Percentiles rank a stretch among this genome's conserved stretches.
Evolutionary conservation across 2,113 vertebrate species (phyloP).

Genomic region (Periophthalmodon schlosseri): DNA sequence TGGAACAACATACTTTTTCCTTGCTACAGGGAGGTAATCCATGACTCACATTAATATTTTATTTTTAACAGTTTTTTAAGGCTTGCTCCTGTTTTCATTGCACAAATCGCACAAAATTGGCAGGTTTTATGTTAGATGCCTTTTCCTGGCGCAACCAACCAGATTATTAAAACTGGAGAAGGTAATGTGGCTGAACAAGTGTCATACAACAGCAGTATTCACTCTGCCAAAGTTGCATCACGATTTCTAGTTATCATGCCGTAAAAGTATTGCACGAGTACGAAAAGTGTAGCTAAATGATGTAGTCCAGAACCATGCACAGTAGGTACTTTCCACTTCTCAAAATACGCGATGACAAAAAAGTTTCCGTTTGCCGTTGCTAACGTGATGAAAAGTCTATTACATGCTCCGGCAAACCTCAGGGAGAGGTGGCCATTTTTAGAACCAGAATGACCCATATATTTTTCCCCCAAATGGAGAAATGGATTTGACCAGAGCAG

Average conservation of each 20-base stretch:
- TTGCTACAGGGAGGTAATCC: not conserved
- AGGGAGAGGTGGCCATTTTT: conserved; percentile 65
- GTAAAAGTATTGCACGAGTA: too few relatives aligned
- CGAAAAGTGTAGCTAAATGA: too few relatives aligned
- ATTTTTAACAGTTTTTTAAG: not conserved
- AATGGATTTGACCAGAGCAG: conserved; percentile 53
- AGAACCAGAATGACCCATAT: conserved; percentile 69
- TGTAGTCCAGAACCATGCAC: not conserved
- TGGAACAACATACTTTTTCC: not conserved
- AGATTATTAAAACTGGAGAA: not conserved
- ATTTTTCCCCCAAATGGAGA: conserved; percentile 24
- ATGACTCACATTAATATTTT: not conserved
- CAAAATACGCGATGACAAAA: conserved; percentile 22
- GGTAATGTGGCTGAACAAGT: not conserved
- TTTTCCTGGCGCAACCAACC: not conserved
- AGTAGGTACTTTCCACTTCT: not conserved
- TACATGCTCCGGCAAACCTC: conserved; percentile 72
- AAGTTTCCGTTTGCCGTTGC: conserved; percentile 53
- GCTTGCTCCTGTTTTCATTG: not conserved
- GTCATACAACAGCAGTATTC: not conserved
- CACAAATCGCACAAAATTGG: not conserved
- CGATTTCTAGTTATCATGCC: not conserved
- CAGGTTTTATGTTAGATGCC: not conserved
- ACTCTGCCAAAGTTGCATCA: not conserved
- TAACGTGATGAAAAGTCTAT: conserved; percentile 78